phyloP scores from a whole-genome alignment of 1,140 invertebrate genomes.

The Drosophila ohnishii region DNA sequence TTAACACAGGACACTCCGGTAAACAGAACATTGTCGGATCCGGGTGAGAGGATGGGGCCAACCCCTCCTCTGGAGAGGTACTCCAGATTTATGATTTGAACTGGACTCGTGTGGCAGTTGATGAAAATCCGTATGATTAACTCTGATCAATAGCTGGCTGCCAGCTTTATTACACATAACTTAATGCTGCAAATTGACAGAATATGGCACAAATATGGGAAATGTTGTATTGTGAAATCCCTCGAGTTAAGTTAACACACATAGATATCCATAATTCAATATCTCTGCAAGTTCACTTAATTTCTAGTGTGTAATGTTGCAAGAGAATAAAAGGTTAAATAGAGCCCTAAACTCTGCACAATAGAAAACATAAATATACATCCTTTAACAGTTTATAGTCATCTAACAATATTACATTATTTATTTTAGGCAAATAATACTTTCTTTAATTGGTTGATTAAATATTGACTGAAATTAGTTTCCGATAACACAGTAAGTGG shows the following conservation, averaged over 20 bases:
- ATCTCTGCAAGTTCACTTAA: background rate
- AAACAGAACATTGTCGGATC: conserved; percentile 43
- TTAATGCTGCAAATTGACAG: conserved; percentile 12
- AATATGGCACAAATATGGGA: background rate
- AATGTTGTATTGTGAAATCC: conserved; percentile 1
- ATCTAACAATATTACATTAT: background rate
- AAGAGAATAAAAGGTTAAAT: background rate
- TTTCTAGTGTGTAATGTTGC: background rate
- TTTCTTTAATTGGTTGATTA: background rate
- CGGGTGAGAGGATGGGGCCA: conserved; percentile 4
- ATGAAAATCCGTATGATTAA: conserved; percentile 25
- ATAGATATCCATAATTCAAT: background rate
- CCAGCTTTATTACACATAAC: background rate
- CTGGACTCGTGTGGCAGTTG: conserved; percentile 3
- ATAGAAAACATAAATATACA: background rate
- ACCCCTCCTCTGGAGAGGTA: conserved; percentile 1
- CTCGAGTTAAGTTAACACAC: background rate
- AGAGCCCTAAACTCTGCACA: background rate
- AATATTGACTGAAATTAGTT: background rate
- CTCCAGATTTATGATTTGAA: conserved; percentile 28
- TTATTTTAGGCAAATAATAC: too few relatives aligned
- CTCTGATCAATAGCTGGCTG: conserved; percentile 17
- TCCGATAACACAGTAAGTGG: background rate
- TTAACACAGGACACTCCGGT: conserved; percentile 44
- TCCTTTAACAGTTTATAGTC: background rate